Evolutionary conservation across 2,888 invertebrate species (phyloP).

Genomic region (Pseudoips prasinana): DNA sequence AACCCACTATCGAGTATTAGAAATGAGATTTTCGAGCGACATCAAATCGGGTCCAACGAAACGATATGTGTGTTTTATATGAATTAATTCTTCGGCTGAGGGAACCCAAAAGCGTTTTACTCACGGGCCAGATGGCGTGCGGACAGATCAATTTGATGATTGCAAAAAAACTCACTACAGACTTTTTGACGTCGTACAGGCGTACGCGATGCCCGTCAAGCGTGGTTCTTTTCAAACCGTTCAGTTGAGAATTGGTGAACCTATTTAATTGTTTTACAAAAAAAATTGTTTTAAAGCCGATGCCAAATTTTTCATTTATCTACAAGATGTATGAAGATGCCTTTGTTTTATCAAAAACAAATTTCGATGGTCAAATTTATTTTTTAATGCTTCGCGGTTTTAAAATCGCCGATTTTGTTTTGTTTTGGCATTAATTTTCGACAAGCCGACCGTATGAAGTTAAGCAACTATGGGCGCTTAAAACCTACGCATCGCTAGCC

Average conservation of each 20-base stretch:
- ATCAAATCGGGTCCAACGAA: constrained; percentile 41
- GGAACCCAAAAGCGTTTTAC: constrained; percentile 72
- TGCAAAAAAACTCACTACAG: constrained; percentile 70
- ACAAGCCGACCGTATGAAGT: no score
- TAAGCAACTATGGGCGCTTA: no score
- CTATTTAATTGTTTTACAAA: constrained; percentile 27
- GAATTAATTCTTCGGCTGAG: constrained; percentile 79
- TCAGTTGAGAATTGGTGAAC: constrained; percentile 26
- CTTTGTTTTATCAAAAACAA: no score
- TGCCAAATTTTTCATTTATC: no score
- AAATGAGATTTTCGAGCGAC: constrained; percentile 28
- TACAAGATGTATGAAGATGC: no score
- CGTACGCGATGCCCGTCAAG: constrained; percentile 42
- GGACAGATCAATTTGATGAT: constrained; percentile 82
- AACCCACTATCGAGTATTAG: constrained; percentile 18
- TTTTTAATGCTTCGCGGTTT: no score
- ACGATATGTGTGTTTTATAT: constrained; percentile 74
- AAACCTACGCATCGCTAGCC: no score
- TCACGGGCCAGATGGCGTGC: constrained; percentile 78
- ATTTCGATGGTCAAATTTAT: no score
- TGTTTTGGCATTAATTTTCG: no score
- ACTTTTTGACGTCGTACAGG: constrained; percentile 71
- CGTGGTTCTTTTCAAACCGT: constrained; percentile 44
- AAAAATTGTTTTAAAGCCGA: constrained; percentile 19
- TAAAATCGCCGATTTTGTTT: no score